Percentiles rank a stretch among this genome's conserved stretches.
Conservation (phyloP, 1,140 invertebrate species). For the Scaptomyza pallida region DNA sequence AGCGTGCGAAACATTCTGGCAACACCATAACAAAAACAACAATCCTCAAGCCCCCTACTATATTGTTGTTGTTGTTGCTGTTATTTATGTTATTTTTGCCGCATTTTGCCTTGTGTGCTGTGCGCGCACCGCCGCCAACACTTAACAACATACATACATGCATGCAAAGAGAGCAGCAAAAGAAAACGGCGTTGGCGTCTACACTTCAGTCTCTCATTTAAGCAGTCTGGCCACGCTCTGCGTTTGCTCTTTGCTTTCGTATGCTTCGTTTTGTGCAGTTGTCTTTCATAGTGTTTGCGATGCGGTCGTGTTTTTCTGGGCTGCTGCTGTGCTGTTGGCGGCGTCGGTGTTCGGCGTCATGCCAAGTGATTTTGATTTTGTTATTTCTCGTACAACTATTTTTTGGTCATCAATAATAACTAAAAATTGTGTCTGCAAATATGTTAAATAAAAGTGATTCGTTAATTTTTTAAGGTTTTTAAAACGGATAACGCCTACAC, state of each 20-base stretch:
- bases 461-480: not conserved
- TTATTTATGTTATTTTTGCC: conserved; percentile 62
- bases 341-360: conserved; percentile 46
- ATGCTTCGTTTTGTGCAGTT: conserved; percentile 47
- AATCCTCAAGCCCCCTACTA: conserved; percentile 36
- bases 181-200: conserved; percentile 36
- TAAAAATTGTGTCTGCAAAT: conserved; percentile 6
- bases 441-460: conserved; percentile 15
- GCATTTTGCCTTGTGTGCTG: conserved; percentile 34
- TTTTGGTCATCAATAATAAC: conserved; percentile 42
- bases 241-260: conserved; percentile 45
- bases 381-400: conserved; percentile 34
- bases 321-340: conserved; percentile 20
- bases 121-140: conserved; percentile 15
- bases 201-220: conserved; percentile 37
- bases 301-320: conserved; percentile 67
- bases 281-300: conserved; percentile 55
- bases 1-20: conserved; percentile 72
- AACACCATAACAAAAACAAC: conserved; percentile 71
- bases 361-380: conserved; percentile 53
- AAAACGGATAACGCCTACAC: conserved; percentile 22
- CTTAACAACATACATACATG: conserved; percentile 11
- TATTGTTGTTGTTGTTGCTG: conserved; percentile 66
- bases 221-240: conserved; percentile 50
- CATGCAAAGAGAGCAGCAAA: conserved; percentile 27